phyloP scores from a whole-genome alignment of 2,113 vertebrate species.

The Phainopepla nitens region DNA sequence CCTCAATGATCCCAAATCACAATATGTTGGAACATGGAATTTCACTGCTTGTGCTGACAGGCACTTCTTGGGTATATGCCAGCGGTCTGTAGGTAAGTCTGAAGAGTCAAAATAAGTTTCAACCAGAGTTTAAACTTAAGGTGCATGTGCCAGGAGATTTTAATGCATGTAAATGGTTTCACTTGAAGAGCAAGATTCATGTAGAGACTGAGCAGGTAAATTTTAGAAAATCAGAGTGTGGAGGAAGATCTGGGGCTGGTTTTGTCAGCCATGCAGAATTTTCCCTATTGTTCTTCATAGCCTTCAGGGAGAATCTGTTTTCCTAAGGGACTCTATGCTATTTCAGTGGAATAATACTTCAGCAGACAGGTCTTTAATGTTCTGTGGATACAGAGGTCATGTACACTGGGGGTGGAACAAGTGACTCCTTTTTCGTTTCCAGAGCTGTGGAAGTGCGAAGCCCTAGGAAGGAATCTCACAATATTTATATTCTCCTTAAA shows the following conservation, averaged over 20 bases:
- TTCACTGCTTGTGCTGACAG: conserved; percentile 79
- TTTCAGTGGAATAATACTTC: not conserved
- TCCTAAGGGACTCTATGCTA: not conserved
- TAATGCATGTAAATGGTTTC: not conserved
- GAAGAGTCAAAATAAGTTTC: not conserved
- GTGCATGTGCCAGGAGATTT: not conserved
- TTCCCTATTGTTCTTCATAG: not conserved
- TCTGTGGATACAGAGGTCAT: not conserved
- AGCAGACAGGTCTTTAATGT: not conserved
- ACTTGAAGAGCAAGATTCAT: not conserved
- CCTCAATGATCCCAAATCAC: conserved; percentile 78
- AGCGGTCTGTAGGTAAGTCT: conserved; percentile 80
- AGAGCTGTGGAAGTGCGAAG: not conserved
- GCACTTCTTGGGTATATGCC: conserved; percentile 81
- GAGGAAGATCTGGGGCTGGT: not conserved
- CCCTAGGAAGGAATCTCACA: not conserved
- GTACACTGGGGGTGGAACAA: not conserved
- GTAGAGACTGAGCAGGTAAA: not conserved
- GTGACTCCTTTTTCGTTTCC: not conserved
- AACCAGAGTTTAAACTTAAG: not conserved
- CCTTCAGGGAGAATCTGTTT: not conserved
- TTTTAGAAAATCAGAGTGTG: not conserved
- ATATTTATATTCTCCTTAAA: not conserved
- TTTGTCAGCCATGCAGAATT: not conserved
- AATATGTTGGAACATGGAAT: conserved; percentile 89